Percentiles rank a stretch among this genome's conserved stretches.
These are phyloP conservation scores for Pilophorus perplexus DNA, from an alignment of 2,888 invertebrate species.

Conservation along the genomic window DNA sequence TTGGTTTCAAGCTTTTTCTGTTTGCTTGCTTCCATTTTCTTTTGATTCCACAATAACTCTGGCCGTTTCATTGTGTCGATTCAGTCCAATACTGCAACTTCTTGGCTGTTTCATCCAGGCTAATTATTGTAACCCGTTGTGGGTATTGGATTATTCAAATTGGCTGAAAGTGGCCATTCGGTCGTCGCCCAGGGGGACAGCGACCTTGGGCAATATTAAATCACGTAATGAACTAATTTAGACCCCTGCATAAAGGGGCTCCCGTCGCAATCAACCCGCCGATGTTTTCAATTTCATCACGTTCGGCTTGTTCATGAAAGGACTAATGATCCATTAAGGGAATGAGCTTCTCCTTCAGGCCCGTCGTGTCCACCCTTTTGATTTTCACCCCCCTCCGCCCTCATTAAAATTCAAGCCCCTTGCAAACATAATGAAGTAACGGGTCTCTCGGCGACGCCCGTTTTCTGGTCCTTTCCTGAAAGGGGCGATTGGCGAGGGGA, in stretches of 20 bases:
- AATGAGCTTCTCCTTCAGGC: background rate
- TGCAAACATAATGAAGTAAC: constrained; percentile 22
- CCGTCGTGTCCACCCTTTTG: background rate
- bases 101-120: too few species aligned
- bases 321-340: constrained; percentile 31
- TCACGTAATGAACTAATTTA: constrained; percentile 32
- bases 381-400: background rate
- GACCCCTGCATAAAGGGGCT: background rate
- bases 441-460: background rate
- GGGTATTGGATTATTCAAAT: too few species aligned
- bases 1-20: too few species aligned
- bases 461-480: background rate
- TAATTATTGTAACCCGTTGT: too few species aligned
- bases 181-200: background rate
- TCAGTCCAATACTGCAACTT: too few species aligned
- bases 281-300: constrained; percentile 33
- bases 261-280: constrained; percentile 16
- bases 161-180: too few species aligned
- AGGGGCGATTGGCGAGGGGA: too few species aligned
- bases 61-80: too few species aligned
- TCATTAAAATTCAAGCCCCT: constrained; percentile 28
- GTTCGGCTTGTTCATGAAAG: constrained; percentile 32
- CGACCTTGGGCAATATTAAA: constrained; percentile 27
- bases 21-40: too few species aligned
- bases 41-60: too few species aligned